These are phyloP conservation scores for Leptinotarsa undecemlineata DNA, from an alignment of 1,140 invertebrate genomes.

Conservation along the genomic window DNA sequence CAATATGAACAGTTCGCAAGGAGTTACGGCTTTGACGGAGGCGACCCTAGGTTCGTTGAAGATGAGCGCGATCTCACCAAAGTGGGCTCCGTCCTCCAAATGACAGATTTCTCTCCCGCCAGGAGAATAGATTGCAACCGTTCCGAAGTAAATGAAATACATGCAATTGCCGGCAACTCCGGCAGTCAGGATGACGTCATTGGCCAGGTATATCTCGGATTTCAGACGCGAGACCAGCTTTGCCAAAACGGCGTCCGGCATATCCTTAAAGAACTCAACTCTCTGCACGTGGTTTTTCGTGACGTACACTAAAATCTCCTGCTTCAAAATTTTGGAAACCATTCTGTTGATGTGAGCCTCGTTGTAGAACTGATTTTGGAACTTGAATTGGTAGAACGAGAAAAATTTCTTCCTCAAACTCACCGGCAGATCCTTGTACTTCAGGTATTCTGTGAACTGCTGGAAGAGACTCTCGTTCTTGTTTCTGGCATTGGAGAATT, in stretches of 20 bases:
- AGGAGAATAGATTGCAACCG: conserved; percentile 60
- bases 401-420: conserved; percentile 32
- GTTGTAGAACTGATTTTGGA: conserved; percentile 42
- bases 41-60: conserved; percentile 48
- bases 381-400: conserved; percentile 41
- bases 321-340: conserved; percentile 22
- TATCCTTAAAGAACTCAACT: conserved; percentile 39
- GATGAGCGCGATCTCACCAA: conserved; percentile 54
- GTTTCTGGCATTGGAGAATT: conserved; percentile 22
- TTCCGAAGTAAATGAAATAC: conserved; percentile 62
- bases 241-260: conserved; percentile 35
- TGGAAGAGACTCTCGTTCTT: conserved; percentile 39
- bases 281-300: conserved; percentile 39
- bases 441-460: conserved; percentile 38
- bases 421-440: conserved; percentile 35
- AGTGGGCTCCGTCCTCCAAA: conserved; percentile 46
- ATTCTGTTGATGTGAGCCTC: conserved; percentile 32
- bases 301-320: conserved; percentile 43
- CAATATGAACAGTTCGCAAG: conserved; percentile 24
- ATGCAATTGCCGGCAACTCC: conserved; percentile 62
- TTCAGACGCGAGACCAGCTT: conserved; percentile 35
- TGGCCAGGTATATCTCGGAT: conserved; percentile 35
- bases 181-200: conserved; percentile 57
- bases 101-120: conserved; percentile 59
- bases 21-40: conserved; percentile 16